These are phyloP conservation scores for Sitobion miscanthi DNA, from an alignment of 1,140 invertebrate species.

Conservation along the genomic window DNA sequence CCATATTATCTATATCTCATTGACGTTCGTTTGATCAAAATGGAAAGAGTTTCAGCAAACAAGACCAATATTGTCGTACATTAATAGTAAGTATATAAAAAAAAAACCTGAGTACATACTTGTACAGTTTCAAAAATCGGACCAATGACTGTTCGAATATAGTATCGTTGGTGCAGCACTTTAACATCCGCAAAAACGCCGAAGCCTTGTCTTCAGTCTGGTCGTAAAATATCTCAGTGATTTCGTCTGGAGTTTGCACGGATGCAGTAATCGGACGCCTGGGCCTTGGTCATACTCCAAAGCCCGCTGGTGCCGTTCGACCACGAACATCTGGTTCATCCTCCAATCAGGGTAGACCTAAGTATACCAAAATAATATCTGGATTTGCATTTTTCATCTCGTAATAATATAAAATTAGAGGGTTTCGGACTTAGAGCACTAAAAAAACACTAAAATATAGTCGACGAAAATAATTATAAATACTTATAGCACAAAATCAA, in stretches of 20 bases:
- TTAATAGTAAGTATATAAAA: neutral
- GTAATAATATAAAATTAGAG: neutral
- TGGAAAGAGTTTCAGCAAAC: neutral
- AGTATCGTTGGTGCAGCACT: neutral
- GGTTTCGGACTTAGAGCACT: neutral
- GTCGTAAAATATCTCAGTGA: neutral
- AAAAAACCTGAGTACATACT: neutral
- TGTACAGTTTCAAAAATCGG: neutral
- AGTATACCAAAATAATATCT: conserved; percentile 26
- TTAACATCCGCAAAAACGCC: neutral
- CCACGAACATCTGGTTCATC: conserved; percentile 88
- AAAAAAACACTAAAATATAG: neutral
- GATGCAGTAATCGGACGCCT: neutral
- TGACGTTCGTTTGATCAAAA: neutral
- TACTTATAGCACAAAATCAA: neutral
- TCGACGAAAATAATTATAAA: neutral
- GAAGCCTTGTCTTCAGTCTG: neutral
- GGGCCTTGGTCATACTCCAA: conserved; percentile 73
- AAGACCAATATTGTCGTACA: neutral
- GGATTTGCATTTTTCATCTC: neutral
- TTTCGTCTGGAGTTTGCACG: neutral
- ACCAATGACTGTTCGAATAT: conserved; percentile 1
- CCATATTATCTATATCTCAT: neutral
- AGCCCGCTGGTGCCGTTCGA: conserved; percentile 78
- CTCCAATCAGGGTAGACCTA: conserved; percentile 85